Conservation (phyloP, 92 coral and sea anemone genomes). For the Diadumene lineata region DNA sequence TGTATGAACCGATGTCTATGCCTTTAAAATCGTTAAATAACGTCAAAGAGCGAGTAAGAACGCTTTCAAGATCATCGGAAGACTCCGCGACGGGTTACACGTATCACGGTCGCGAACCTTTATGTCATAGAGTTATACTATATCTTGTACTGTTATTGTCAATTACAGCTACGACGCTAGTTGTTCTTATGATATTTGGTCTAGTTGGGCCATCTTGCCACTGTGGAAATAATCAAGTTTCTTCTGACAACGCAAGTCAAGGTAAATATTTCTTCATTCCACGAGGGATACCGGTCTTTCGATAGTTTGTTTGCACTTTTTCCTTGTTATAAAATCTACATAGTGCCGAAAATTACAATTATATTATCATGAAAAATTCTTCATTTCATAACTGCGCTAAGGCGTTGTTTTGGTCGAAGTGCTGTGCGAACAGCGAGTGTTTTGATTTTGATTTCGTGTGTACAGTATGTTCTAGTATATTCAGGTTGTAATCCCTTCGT, state of each 20-base stretch:
- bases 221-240: conserved; percentile 13
- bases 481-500: not conserved
- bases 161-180: conserved; percentile 46
- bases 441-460: too few species aligned
- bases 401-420: too few species aligned
- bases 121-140: conserved; percentile 49
- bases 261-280: conserved; percentile 4
- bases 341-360: not conserved
- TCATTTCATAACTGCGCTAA: too few species aligned
- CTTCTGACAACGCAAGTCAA: not conserved
- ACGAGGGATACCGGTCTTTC: conserved; percentile 1
- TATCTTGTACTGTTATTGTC: conserved; percentile 52
- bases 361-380: too few species aligned
- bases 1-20: conserved; percentile 35
- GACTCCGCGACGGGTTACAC: conserved; percentile 34
- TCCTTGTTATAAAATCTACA: not conserved
- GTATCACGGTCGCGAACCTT: conserved; percentile 34
- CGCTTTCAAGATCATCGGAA: conserved; percentile 29
- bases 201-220: conserved; percentile 47
- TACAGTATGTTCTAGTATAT: not conserved
- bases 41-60: conserved; percentile 28
- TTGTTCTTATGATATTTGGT: conserved; percentile 52
- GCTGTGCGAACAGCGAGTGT: too few species aligned
- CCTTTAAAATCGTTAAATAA: conserved; percentile 30
- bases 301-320: not conserved